Conservation (phyloP, 2,888 invertebrate species). For the Nephrotoma appendiculata region DNA sequence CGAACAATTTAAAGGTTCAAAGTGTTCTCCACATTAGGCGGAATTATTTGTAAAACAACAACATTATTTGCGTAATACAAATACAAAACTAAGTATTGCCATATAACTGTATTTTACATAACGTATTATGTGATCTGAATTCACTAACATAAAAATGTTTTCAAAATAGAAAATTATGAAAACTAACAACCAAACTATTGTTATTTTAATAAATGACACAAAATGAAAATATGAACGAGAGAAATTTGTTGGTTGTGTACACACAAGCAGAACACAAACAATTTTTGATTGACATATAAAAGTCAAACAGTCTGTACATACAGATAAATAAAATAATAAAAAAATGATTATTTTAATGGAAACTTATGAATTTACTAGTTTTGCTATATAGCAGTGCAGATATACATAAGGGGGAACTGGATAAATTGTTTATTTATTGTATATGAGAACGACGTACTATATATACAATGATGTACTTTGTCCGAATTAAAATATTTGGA, state of each 20-base stretch:
- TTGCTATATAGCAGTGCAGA: neutral
- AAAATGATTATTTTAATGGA: neutral
- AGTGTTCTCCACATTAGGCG: too few relatives aligned
- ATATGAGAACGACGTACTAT: too few relatives aligned
- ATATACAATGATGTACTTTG: neutral
- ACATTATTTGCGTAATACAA: too few relatives aligned
- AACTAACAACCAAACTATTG: neutral
- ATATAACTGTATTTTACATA: too few relatives aligned
- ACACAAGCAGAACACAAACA: neutral
- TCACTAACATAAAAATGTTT: too few relatives aligned
- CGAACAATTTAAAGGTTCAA: too few relatives aligned
- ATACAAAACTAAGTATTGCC: too few relatives aligned
- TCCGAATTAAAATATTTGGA: neutral
- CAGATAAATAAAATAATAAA: neutral
- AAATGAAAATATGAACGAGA: too few relatives aligned
- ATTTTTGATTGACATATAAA: neutral
- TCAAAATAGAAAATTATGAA: too few relatives aligned
- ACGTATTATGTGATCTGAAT: too few relatives aligned
- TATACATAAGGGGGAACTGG: neutral
- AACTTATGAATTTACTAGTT: neutral
- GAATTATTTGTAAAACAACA: too few relatives aligned
- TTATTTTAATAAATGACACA: neutral
- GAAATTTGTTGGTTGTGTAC: too few relatives aligned
- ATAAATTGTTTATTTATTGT: neutral
- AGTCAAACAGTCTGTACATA: neutral